Percentiles rank a stretch among this genome's conserved stretches.
Conservation (phyloP, 2,797 vertebrate genomes). For the Sebastes diploproa region DNA sequence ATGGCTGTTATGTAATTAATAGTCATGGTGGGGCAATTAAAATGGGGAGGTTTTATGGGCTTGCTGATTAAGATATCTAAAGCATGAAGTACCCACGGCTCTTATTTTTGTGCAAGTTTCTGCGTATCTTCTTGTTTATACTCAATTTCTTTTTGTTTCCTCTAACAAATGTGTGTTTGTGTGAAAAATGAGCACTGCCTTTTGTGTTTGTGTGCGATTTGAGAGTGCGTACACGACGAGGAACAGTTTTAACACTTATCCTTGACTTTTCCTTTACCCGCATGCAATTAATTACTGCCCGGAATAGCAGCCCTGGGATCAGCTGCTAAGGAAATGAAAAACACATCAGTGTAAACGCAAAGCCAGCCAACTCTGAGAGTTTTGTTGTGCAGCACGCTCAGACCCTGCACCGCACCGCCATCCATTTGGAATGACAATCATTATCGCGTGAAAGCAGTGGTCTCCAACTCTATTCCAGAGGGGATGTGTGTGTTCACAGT, state of each 20-base stretch:
- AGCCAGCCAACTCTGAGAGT: constrained; percentile 18
- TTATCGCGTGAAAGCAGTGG: constrained; percentile 64
- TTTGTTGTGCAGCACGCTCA: constrained; percentile 27
- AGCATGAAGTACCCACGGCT: constrained; percentile 66
- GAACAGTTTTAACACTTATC: constrained; percentile 67
- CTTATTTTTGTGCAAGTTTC: constrained; percentile 55
- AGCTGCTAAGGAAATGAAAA: constrained; percentile 57
- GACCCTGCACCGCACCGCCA: constrained; percentile 32
- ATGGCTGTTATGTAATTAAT: constrained; percentile 80
- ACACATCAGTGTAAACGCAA: constrained; percentile 55
- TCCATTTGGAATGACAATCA: constrained; percentile 69
- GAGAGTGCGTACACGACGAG: constrained; percentile 14
- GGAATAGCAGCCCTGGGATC: constrained; percentile 63
- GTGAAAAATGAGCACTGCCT: constrained; percentile 30
- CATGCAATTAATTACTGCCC: constrained; percentile 69
- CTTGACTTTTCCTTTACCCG: constrained; percentile 70
- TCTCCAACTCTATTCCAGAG: constrained; percentile 59
- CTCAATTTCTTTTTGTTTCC: constrained; percentile 44
- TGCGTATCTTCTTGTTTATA: constrained; percentile 46
- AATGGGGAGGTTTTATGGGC: constrained; percentile 76
- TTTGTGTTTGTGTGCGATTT: constrained; percentile 26
- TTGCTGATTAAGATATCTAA: constrained; percentile 83
- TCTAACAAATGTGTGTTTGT: constrained; percentile 39
- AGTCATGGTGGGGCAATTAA: constrained; percentile 81
- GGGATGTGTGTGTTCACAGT: constrained; percentile 52